phyloP scores from a whole-genome alignment of 2,113 vertebrate species.

The Nibea albiflora region DNA sequence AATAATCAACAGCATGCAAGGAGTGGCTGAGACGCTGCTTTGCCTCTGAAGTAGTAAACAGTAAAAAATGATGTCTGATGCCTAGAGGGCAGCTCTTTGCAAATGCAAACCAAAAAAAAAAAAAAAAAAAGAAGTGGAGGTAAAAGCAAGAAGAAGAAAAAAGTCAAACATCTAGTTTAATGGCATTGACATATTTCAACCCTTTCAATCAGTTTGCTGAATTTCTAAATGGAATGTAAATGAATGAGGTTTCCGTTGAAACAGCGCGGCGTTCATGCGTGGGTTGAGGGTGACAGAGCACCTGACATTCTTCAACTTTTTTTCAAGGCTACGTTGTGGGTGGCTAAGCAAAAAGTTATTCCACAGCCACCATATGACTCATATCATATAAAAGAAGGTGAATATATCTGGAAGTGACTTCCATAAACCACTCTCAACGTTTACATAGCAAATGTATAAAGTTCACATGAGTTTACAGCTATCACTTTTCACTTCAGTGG shows the following conservation, averaged over 20 bases:
- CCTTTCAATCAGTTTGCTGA: constrained; percentile 16
- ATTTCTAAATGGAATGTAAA: constrained; percentile 23
- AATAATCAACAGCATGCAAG: constrained; percentile 69
- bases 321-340: constrained; percentile 37
- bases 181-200: constrained; percentile 18
- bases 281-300: constrained; percentile 3
- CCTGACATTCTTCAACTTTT: constrained; percentile 33
- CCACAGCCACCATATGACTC: constrained; percentile 33
- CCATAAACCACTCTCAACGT: not conserved
- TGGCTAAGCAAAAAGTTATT: constrained; percentile 18
- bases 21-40: constrained; percentile 49
- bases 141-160: constrained; percentile 11
- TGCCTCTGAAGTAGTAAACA: constrained; percentile 69
- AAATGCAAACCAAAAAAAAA: constrained; percentile 34
- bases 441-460: not conserved
- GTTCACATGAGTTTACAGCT: constrained; percentile 1
- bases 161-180: constrained; percentile 38
- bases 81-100: constrained; percentile 46
- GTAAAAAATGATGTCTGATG: constrained; percentile 45
- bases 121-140: not conserved
- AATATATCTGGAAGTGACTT: not conserved
- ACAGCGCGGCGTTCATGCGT: not conserved
- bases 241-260: constrained; percentile 17
- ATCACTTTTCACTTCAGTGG: constrained; percentile 5
- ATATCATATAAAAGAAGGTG: constrained; percentile 25